Conservation (phyloP, 2,113 vertebrate genomes). For the Caloenas nicobarica region DNA sequence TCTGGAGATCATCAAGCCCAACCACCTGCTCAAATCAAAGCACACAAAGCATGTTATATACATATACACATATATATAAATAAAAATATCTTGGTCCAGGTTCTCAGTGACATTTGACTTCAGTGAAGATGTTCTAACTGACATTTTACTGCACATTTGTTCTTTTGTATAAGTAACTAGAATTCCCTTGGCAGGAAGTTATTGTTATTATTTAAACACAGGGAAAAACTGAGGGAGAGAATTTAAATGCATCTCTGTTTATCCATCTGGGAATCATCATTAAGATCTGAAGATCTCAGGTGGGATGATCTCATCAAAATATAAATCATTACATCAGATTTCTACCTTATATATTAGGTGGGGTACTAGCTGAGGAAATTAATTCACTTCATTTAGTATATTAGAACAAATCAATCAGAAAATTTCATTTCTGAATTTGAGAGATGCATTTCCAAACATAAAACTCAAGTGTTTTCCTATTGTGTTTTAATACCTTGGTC, state of each 20-base stretch:
- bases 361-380: neutral
- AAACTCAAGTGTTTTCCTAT: conserved; percentile 25
- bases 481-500: conserved; percentile 20
- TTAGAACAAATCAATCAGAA: conserved; percentile 54
- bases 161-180: neutral
- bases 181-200: neutral
- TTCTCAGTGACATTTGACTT: neutral
- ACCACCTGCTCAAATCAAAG: neutral
- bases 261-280: neutral
- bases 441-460: conserved; percentile 36
- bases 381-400: conserved; percentile 27
- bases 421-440: conserved; percentile 55
- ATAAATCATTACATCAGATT: neutral
- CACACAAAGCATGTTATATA: neutral
- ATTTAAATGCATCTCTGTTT: neutral
- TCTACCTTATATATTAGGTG: neutral
- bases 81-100: neutral
- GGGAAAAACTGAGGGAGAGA: neutral
- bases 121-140: neutral
- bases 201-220: neutral
- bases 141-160: neutral
- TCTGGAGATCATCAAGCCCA: neutral
- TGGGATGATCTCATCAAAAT: neutral
- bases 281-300: neutral
- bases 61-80: neutral